A percentile compares a stretch with the other conserved stretches of the same genome.
Evolutionary conservation across 2,888 invertebrate genomes (phyloP).

Genomic region (Smittia aterrima): DNA sequence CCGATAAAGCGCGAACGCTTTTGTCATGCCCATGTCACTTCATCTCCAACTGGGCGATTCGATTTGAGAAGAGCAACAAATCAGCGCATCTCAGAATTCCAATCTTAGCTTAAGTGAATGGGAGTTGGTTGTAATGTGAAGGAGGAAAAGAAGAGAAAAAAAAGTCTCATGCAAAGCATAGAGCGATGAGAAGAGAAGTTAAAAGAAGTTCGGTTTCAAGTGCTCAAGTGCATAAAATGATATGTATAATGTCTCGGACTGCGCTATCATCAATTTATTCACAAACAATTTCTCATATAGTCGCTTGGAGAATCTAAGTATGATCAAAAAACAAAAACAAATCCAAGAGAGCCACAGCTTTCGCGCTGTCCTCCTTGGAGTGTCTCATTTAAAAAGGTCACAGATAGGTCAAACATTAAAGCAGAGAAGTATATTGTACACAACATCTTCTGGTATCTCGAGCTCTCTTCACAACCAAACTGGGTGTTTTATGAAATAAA

Average conservation of each 20-base stretch:
- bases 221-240: slow-evolving; percentile 8
- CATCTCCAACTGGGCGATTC: background rate
- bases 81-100: slow-evolving; percentile 8
- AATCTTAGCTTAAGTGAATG: background rate
- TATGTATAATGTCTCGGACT: background rate
- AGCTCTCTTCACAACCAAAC: background rate
- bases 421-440: background rate
- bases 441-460: slow-evolving; percentile 9
- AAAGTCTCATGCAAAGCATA: slow-evolving; percentile 8
- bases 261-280: background rate
- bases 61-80: slow-evolving; percentile 2
- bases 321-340: background rate
- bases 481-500: slow-evolving; percentile 22
- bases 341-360: background rate
- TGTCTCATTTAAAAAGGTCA: slow-evolving; percentile 36
- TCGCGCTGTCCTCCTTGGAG: slow-evolving; percentile 11
- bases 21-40: background rate
- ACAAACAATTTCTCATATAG: background rate
- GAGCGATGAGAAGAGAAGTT: background rate
- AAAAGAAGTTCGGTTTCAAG: background rate
- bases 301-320: background rate
- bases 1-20: too few species aligned
- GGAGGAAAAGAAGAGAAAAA: background rate
- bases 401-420: slow-evolving; percentile 26
- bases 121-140: slow-evolving; percentile 4